Conservation (phyloP, 2,113 vertebrate genomes). For the Pachycephala philippinensis region DNA sequence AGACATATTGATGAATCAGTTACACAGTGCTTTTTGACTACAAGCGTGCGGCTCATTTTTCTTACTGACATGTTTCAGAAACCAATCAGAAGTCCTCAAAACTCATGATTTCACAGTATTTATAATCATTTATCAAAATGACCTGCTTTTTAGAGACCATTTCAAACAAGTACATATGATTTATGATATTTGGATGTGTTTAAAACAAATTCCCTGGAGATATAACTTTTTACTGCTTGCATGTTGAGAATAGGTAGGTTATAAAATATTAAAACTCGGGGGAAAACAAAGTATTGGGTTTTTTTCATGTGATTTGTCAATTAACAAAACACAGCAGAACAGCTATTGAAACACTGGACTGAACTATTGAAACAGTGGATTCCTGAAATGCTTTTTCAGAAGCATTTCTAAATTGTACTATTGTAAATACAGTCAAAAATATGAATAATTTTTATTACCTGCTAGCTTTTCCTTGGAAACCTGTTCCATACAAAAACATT, state of each 20-base stretch:
- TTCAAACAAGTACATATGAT: conserved; percentile 60
- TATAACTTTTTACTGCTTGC: neutral
- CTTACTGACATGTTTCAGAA: conserved; percentile 53
- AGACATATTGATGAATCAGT: conserved; percentile 57
- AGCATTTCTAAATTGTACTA: neutral
- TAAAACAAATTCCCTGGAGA: conserved; percentile 56
- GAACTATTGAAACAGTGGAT: neutral
- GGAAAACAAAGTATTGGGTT: neutral
- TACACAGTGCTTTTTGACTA: conserved; percentile 43
- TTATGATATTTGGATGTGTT: conserved; percentile 60
- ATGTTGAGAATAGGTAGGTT: neutral
- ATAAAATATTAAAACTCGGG: neutral
- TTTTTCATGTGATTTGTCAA: neutral
- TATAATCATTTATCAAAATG: conserved; percentile 67
- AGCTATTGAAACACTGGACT: neutral
- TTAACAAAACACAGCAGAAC: neutral
- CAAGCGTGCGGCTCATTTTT: conserved; percentile 53
- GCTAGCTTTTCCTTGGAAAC: neutral
- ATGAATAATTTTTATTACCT: neutral
- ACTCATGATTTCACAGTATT: conserved; percentile 54
- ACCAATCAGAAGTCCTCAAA: conserved; percentile 65
- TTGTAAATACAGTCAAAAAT: neutral
- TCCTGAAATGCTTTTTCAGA: neutral
- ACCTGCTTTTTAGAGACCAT: conserved; percentile 49
- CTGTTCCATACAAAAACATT: neutral